A percentile compares a stretch with the other conserved stretches of the same genome.
phyloP scores from a whole-genome alignment of 2,113 vertebrate genomes.

The Paradisaea rubra region DNA sequence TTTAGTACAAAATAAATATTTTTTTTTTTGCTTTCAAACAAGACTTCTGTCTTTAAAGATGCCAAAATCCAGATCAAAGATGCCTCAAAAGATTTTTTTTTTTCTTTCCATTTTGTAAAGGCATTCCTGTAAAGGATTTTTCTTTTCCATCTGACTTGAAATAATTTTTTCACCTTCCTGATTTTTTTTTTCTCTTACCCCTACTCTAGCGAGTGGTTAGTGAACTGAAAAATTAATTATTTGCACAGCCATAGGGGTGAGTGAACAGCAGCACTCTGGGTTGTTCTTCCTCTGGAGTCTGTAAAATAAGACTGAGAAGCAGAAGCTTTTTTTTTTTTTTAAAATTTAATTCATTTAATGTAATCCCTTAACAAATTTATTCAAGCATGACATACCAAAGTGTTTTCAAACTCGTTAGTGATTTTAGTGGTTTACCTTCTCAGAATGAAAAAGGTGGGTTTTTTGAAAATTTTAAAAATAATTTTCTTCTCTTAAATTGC shows the following conservation, averaged over 20 bases:
- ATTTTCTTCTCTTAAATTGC: background rate
- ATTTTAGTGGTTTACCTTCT: background rate
- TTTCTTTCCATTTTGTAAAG: background rate
- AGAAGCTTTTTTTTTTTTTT: background rate
- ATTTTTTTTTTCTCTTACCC: background rate
- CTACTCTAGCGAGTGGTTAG: background rate
- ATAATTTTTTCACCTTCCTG: background rate
- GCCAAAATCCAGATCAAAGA: background rate
- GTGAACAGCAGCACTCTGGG: background rate
- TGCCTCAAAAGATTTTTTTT: background rate
- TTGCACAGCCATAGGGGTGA: background rate
- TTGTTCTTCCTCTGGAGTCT: background rate
- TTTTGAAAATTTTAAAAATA: background rate
- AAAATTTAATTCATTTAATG: background rate
- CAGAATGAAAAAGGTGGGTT: background rate
- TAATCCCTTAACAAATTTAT: background rate
- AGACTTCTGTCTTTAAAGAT: background rate
- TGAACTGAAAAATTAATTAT: conserved; percentile 31
- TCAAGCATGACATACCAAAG: background rate
- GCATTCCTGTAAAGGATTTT: background rate
- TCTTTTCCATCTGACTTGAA: background rate
- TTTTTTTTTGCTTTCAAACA: background rate
- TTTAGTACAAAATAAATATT: background rate
- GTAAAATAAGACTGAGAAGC: background rate
- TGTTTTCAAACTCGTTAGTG: background rate